phyloP scores from a whole-genome alignment of 2,113 vertebrate genomes.

The Shinisaurus crocodilurus region DNA sequence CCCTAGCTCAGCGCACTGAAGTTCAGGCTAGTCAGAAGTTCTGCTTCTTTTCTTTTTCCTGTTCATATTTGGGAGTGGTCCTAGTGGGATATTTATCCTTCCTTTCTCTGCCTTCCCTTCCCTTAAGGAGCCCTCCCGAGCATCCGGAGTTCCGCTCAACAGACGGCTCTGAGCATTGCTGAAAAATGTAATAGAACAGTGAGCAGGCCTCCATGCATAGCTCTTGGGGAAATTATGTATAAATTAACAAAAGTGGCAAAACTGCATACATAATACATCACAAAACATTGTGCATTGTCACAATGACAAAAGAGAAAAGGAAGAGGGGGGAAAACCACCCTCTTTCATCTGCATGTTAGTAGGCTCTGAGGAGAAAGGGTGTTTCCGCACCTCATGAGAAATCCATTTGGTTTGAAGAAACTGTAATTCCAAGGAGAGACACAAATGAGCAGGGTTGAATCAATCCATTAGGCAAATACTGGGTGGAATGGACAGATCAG shows the following conservation, averaged over 20 bases:
- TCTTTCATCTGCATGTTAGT: background rate
- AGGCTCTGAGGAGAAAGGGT: background rate
- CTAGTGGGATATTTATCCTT: background rate
- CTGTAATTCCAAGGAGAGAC: background rate
- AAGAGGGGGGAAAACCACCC: background rate
- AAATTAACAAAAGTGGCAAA: constrained; percentile 29
- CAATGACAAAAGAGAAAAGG: background rate
- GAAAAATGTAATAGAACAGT: constrained; percentile 10
- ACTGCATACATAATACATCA: constrained; percentile 22
- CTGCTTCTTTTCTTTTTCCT: constrained; percentile 5
- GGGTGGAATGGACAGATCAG: background rate
- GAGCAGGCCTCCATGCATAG: background rate
- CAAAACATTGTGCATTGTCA: background rate
- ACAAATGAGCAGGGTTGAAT: background rate
- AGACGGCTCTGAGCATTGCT: background rate
- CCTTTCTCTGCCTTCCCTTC: background rate
- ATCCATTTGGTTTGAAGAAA: background rate
- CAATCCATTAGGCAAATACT: background rate
- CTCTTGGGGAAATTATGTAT: background rate
- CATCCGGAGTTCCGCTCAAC: background rate
- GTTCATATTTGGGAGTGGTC: background rate
- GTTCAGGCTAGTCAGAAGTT: background rate
- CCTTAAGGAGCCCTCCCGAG: background rate
- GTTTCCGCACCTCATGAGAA: background rate
- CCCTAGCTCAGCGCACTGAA: background rate